A percentile compares a stretch with the other conserved stretches of the same genome.
Conservation (phyloP, 2,113 vertebrate species). For the Natator depressus region DNA sequence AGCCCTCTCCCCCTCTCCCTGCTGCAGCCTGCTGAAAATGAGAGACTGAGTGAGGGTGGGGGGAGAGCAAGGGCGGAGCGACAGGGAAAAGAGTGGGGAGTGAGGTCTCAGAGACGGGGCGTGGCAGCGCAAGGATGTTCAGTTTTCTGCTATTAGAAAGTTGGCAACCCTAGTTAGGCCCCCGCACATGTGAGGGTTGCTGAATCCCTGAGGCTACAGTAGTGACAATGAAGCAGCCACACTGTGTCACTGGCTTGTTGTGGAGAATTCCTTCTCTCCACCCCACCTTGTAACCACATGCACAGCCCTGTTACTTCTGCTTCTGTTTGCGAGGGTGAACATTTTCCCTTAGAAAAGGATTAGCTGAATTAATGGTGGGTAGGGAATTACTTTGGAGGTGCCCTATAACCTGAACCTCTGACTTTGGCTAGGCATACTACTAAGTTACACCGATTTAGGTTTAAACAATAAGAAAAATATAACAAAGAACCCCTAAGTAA, state of each 20-base stretch:
- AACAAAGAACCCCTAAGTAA: conserved; percentile 45
- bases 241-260: not conserved
- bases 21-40: no score
- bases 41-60: no score
- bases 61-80: no score
- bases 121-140: no score
- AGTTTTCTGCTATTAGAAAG: no score
- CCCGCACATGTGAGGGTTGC: not conserved
- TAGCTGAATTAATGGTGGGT: fast-evolving
- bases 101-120: no score
- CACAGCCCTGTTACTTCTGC: not conserved
- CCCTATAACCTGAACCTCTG: fast-evolving
- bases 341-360: not conserved
- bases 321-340: fast-evolving
- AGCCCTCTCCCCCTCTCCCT: no score
- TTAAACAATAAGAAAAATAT: not conserved
- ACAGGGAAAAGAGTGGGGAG: no score
- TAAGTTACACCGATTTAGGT: not conserved
- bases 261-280: not conserved
- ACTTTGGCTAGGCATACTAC: not conserved
- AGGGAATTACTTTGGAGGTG: not conserved
- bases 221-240: not conserved
- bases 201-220: no score
- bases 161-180: not conserved
- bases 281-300: not conserved